These are phyloP conservation scores for Hirudinaria manillensis DNA, from an alignment of 2,888 invertebrate species.

Conservation along the genomic window DNA sequence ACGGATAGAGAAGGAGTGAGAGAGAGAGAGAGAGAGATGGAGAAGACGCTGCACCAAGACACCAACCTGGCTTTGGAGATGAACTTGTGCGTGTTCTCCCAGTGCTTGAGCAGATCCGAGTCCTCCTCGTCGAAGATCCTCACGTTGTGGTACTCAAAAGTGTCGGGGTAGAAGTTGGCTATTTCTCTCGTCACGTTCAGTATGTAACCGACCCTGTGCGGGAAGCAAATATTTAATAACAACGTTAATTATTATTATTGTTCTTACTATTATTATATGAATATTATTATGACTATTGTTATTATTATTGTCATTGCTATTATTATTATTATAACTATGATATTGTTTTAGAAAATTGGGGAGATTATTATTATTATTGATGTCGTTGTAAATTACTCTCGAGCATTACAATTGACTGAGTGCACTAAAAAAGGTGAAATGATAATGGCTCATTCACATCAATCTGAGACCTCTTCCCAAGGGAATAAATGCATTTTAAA, in stretches of 20 bases:
- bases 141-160: slow-evolving; percentile 90
- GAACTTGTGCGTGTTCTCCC: slow-evolving; percentile 95
- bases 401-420: no score
- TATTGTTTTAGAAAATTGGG: no score
- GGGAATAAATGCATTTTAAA: no score
- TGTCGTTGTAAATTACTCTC: no score
- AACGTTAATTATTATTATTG: background rate
- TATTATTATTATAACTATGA: no score
- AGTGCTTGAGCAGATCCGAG: slow-evolving; percentile 89
- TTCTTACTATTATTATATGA: background rate
- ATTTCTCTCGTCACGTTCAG: slow-evolving; percentile 96
- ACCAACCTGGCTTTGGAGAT: slow-evolving; percentile 75
- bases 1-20: background rate
- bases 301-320: no score
- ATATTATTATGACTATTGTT: background rate
- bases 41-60: background rate
- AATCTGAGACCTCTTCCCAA: no score
- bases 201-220: slow-evolving; percentile 79
- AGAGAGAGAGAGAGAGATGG: background rate
- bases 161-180: slow-evolving; percentile 96
- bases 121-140: slow-evolving; percentile 94
- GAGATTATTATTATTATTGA: no score
- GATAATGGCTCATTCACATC: no score
- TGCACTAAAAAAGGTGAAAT: no score
- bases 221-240: background rate